phyloP scores from a whole-genome alignment of 2,797 vertebrate species.

The Acanthornis magna region DNA sequence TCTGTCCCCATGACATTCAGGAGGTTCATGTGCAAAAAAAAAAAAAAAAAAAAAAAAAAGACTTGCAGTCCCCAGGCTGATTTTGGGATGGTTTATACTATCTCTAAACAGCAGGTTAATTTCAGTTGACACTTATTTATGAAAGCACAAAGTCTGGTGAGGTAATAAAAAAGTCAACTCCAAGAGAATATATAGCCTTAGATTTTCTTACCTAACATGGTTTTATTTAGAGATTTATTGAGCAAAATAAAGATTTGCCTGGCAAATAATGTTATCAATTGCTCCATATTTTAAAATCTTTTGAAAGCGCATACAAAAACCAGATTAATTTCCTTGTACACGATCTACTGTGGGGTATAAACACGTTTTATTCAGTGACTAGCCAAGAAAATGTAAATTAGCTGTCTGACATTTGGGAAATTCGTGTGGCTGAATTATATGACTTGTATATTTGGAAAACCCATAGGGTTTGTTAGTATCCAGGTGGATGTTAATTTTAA shows the following conservation, averaged over 20 bases:
- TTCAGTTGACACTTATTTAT: conserved; percentile 68
- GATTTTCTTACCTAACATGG: conserved; percentile 61
- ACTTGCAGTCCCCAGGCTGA: background rate
- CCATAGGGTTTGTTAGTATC: background rate
- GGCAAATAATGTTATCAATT: conserved; percentile 69
- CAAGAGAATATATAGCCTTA: conserved; percentile 43
- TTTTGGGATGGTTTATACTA: conserved; percentile 52
- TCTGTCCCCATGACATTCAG: background rate
- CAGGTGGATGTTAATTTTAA: conserved; percentile 31
- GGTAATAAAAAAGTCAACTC: conserved; percentile 66
- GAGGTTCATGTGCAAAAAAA: background rate
- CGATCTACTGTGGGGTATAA: conserved; percentile 40
- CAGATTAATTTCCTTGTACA: conserved; percentile 60
- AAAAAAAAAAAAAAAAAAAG: background rate
- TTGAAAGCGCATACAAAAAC: conserved; percentile 40
- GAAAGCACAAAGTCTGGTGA: conserved; percentile 66
- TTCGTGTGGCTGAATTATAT: conserved; percentile 28
- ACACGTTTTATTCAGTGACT: conserved; percentile 40
- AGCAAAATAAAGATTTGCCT: conserved; percentile 65
- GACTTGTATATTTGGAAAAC: conserved; percentile 35
- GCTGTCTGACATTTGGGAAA: conserved; percentile 38
- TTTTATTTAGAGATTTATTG: conserved; percentile 66
- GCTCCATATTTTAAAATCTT: conserved; percentile 57
- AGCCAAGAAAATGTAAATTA: conserved; percentile 57
- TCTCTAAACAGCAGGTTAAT: conserved; percentile 69